Percentiles rank a stretch among this genome's conserved stretches.
These are phyloP conservation scores for Percopsis transmontana DNA, from an alignment of 2,113 vertebrate genomes.

Conservation along the genomic window DNA sequence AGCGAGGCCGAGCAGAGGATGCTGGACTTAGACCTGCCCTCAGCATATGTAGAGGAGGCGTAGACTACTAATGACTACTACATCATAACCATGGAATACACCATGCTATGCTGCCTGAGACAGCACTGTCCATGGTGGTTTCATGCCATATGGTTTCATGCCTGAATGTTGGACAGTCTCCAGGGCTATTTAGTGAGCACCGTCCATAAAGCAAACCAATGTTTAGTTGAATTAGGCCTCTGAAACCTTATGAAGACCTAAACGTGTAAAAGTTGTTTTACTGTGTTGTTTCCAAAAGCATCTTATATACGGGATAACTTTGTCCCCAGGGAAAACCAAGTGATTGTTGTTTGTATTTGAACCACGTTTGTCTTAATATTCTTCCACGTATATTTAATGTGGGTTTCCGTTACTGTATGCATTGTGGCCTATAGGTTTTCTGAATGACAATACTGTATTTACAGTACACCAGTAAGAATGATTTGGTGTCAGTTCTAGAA, in stretches of 20 bases:
- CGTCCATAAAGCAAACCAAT: too few species aligned
- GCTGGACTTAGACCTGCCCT: conserved; percentile 82
- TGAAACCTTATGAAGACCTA: too few species aligned
- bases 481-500: background rate
- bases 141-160: too few species aligned
- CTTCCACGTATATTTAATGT: background rate
- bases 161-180: too few species aligned
- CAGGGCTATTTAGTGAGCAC: too few species aligned
- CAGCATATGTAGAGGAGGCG: conserved; percentile 82
- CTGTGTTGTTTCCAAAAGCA: background rate
- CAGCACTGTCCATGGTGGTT: background rate
- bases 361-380: conserved; percentile 1
- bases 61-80: conserved; percentile 59
- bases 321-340: background rate
- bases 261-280: too few species aligned
- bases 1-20: conserved; percentile 87
- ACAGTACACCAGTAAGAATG: too few species aligned
- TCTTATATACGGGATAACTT: background rate
- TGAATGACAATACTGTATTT: too few species aligned
- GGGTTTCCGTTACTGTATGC: too few species aligned
- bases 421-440: too few species aligned
- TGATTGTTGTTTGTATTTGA: background rate
- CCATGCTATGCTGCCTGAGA: too few species aligned
- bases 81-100: background rate
- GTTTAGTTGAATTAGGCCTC: too few species aligned